Evolutionary conservation across 2,888 invertebrate genomes (phyloP).

Genomic region (Morinoia aosen): DNA sequence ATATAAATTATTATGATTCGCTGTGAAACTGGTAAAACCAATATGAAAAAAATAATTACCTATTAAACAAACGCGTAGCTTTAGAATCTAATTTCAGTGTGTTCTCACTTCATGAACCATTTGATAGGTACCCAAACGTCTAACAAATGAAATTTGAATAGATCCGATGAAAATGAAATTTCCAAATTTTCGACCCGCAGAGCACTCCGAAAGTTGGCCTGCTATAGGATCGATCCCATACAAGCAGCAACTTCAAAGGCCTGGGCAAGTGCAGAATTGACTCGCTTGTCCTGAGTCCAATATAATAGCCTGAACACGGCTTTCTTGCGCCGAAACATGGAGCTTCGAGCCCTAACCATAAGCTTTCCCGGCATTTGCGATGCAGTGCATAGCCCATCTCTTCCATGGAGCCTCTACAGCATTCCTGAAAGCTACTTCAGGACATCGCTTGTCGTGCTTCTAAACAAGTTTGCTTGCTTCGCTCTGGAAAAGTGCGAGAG

Average conservation of each 20-base stretch:
- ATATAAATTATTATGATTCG: too few species aligned
- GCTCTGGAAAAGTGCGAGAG: neutral
- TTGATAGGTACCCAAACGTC: too few species aligned
- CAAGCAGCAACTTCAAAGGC: neutral
- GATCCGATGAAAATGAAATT: neutral
- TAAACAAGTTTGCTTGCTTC: neutral
- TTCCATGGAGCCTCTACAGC: neutral
- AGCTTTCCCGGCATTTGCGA: neutral
- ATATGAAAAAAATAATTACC: too few species aligned
- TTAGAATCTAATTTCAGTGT: too few species aligned
- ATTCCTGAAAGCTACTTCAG: neutral
- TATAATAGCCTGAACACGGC: neutral
- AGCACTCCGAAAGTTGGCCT: neutral
- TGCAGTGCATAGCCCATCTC: neutral
- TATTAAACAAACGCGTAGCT: too few species aligned
- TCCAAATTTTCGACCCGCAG: neutral
- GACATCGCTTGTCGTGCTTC: neutral
- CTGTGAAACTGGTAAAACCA: too few species aligned
- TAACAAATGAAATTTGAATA: neutral
- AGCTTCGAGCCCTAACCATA: neutral
- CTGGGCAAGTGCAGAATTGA: neutral
- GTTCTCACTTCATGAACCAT: too few species aligned
- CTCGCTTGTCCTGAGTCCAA: neutral
- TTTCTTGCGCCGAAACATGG: slow-evolving; percentile 19
- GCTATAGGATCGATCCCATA: neutral